These are phyloP conservation scores for Forficula auricularia DNA, from an alignment of 1,140 invertebrate genomes.

Conservation along the genomic window DNA sequence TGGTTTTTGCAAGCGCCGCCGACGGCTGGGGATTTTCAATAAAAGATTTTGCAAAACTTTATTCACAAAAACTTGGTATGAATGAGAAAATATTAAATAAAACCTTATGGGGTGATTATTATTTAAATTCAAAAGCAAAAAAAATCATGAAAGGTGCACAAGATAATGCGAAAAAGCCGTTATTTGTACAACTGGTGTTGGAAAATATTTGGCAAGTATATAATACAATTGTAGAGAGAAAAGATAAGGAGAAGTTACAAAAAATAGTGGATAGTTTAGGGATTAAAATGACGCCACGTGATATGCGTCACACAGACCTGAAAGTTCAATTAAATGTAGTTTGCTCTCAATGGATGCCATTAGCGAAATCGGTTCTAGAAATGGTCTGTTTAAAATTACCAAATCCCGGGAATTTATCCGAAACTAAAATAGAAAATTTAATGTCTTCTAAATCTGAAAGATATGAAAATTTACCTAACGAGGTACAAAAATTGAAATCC, in stretches of 20 bases:
- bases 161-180: slow-evolving; percentile 82
- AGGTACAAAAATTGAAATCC: slow-evolving; percentile 55
- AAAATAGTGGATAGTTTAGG: slow-evolving; percentile 65
- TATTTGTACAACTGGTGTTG: slow-evolving; percentile 90
- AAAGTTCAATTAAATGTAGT: slow-evolving; percentile 64
- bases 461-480: slow-evolving; percentile 46
- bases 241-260: slow-evolving; percentile 65
- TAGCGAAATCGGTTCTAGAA: slow-evolving; percentile 59
- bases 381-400: slow-evolving; percentile 69
- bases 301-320: slow-evolving; percentile 59
- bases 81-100: slow-evolving; percentile 46
- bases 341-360: slow-evolving; percentile 74
- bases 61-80: slow-evolving; percentile 58
- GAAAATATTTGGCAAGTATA: slow-evolving; percentile 90
- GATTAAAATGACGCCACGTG: slow-evolving; percentile 56
- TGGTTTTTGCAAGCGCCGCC: slow-evolving; percentile 86
- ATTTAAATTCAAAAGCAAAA: slow-evolving; percentile 74
- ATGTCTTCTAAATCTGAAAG: slow-evolving; percentile 49
- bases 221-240: slow-evolving; percentile 55
- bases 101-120: slow-evolving; percentile 92
- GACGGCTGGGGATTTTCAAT: slow-evolving; percentile 51
- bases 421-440: slow-evolving; percentile 57
- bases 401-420: slow-evolving; percentile 55
- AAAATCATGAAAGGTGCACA: slow-evolving; percentile 78
- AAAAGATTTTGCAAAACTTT: slow-evolving; percentile 74